Conservation (phyloP, 2,888 invertebrate genomes). For the Sminthurinus aureus region DNA sequence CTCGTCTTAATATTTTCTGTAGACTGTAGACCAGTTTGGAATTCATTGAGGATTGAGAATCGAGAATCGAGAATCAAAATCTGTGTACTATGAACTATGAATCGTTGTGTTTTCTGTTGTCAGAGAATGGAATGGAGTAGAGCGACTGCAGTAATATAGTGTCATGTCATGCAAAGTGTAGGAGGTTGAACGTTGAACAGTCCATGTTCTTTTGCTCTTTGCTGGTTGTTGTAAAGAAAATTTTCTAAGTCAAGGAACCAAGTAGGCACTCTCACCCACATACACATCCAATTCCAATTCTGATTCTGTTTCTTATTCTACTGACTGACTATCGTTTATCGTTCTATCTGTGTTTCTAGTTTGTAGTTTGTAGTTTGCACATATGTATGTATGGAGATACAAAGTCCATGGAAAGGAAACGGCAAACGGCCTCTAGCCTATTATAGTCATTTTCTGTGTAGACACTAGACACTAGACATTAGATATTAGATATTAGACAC, state of each 20-base stretch:
- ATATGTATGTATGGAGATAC: no score
- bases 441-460: slow-evolving; percentile 31
- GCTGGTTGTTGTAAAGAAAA: slow-evolving; percentile 18
- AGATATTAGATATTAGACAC: neutral
- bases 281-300: neutral
- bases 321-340: no score
- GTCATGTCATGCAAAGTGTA: slow-evolving; percentile 29
- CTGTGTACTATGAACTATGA: neutral
- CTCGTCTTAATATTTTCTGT: neutral
- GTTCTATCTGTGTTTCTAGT: no score
- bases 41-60: slow-evolving; percentile 26
- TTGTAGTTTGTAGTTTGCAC: no score
- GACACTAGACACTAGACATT: neutral
- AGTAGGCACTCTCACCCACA: slow-evolving; percentile 32
- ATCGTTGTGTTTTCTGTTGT: neutral
- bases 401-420: no score
- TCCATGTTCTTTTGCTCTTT: slow-evolving; percentile 27
- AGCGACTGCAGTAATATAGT: neutral
- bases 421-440: slow-evolving; percentile 22
- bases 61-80: neutral
- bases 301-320: slow-evolving; percentile 6
- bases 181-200: slow-evolving; percentile 23
- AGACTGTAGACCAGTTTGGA: slow-evolving; percentile 13
- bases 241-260: slow-evolving; percentile 38
- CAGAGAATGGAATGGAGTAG: neutral